Percentiles rank a stretch among this genome's conserved stretches.
Evolutionary conservation across 2,888 invertebrate genomes (phyloP).

Genomic region (Arrhopalites spinosus): DNA sequence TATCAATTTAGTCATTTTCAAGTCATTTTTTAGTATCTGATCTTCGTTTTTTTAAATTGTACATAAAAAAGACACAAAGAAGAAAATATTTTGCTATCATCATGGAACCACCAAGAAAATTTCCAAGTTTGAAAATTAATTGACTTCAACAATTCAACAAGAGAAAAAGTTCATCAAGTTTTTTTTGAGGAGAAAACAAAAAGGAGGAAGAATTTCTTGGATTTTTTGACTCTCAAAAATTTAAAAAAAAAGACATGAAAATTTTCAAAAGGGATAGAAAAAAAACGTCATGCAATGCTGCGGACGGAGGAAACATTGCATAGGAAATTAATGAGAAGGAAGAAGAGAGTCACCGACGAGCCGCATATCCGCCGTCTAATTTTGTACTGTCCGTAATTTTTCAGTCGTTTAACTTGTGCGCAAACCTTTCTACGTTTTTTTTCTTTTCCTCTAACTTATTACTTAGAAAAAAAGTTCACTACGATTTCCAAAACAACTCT

Average conservation of each 20-base stretch:
- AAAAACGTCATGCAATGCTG: background rate
- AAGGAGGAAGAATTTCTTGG: background rate
- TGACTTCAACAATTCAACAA: background rate
- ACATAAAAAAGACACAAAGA: background rate
- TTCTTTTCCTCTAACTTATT: background rate
- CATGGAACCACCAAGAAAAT: too few species aligned
- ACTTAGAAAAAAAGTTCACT: background rate
- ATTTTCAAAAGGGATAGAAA: background rate
- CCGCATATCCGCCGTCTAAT: constrained; percentile 1
- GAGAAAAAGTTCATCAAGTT: background rate
- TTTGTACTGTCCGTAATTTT: background rate
- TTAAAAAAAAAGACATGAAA: background rate
- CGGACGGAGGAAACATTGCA: background rate
- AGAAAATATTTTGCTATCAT: background rate
- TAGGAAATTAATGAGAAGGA: constrained; percentile 18
- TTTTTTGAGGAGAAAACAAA: background rate
- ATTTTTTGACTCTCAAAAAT: background rate
- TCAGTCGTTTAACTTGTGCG: constrained; percentile 16
- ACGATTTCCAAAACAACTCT: too few species aligned
- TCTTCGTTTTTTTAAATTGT: too few species aligned
- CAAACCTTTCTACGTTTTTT: background rate
- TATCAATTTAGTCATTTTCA: too few species aligned
- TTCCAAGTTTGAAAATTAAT: background rate
- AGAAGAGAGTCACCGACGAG: background rate
- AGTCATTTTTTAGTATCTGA: too few species aligned